Percentiles rank a stretch among this genome's conserved stretches.
phyloP scores from a whole-genome alignment of 2,113 vertebrate species.

The Passerina amoena region DNA sequence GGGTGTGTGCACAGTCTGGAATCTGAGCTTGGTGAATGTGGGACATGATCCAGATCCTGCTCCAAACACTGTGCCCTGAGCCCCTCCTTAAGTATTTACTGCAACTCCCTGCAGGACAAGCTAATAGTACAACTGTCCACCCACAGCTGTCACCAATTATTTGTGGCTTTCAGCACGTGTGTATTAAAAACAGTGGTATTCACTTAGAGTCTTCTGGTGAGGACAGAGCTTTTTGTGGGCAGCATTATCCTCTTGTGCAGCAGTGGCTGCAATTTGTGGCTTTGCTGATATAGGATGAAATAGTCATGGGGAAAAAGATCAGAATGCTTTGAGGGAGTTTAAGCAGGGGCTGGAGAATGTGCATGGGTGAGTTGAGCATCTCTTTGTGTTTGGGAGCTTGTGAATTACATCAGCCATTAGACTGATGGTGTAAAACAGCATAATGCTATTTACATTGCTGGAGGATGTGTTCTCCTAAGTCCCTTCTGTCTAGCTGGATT shows the following conservation, averaged over 20 bases:
- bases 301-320: neutral
- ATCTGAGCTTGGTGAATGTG: constrained; percentile 4
- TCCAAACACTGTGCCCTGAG: neutral
- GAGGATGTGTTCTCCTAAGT: neutral
- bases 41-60: neutral
- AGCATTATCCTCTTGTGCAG: neutral
- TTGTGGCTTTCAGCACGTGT: constrained; percentile 21
- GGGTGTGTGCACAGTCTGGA: constrained; percentile 27
- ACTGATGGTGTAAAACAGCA: neutral
- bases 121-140: constrained; percentile 32
- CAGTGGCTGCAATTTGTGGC: neutral
- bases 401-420: neutral
- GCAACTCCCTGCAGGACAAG: constrained; percentile 31
- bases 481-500: constrained; percentile 3
- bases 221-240: neutral
- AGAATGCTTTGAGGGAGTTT: neutral
- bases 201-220: neutral
- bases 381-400: neutral
- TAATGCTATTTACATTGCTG: neutral
- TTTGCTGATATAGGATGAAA: neutral
- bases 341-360: neutral
- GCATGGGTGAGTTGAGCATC: neutral
- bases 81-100: constrained; percentile 39
- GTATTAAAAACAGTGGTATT: neutral
- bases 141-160: constrained; percentile 55